A percentile compares a stretch with the other conserved stretches of the same genome.
Conservation (phyloP, 2,113 vertebrate genomes). For the Otolemur garnettii region DNA sequence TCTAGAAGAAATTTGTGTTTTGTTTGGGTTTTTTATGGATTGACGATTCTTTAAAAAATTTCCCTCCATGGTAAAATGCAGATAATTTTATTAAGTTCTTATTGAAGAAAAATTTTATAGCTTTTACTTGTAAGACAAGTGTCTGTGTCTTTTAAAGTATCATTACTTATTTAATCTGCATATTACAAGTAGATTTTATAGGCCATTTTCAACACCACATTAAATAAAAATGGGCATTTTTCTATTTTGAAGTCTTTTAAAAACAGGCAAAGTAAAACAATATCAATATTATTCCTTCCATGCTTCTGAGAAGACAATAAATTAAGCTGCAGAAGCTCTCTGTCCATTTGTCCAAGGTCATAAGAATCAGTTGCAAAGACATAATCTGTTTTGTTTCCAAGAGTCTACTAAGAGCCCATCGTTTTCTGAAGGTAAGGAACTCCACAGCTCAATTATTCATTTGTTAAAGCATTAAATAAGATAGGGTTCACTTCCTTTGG, state of each 20-base stretch:
- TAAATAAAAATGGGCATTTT: constrained; percentile 33
- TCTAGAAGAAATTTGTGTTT: not conserved
- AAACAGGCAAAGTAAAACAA: not conserved
- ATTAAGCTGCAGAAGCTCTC: not conserved
- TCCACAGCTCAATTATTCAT: constrained; percentile 46
- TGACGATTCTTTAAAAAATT: not conserved
- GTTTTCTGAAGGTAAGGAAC: constrained; percentile 7
- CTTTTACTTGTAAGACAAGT: constrained; percentile 21
- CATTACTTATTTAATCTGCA: constrained; percentile 8
- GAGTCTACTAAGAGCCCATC: not conserved
- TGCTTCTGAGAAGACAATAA: not conserved
- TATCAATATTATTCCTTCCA: not conserved
- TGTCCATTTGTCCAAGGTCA: not conserved
- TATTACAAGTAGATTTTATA: not conserved
- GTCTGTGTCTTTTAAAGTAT: not conserved
- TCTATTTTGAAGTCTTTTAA: not conserved
- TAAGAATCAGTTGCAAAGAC: not conserved
- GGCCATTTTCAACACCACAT: not conserved
- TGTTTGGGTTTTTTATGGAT: constrained; percentile 17
- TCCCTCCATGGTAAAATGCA: constrained; percentile 18
- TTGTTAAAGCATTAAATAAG: constrained; percentile 59
- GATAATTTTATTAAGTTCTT: not conserved
- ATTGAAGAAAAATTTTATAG: not conserved
- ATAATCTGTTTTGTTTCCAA: not conserved
- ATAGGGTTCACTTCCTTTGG: constrained; percentile 6